Percentiles rank a stretch among this genome's conserved stretches.
Evolutionary conservation across 2,888 invertebrate genomes (phyloP).

Genomic region (Tupiocoris notatus): DNA sequence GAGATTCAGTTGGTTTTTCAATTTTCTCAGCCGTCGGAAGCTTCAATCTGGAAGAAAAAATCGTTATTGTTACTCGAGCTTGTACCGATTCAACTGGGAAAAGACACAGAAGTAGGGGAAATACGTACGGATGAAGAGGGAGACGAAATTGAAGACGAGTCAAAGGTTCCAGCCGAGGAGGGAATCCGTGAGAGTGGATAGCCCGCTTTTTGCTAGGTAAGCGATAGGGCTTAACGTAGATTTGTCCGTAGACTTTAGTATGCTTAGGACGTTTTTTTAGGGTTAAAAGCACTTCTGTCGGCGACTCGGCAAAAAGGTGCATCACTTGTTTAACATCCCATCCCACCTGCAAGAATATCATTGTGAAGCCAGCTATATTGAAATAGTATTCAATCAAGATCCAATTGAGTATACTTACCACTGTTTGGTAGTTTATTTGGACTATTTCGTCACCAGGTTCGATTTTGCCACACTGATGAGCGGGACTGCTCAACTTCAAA

Average conservation of each 20-base stretch:
- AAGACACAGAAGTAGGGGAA: no score
- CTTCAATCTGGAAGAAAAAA: conserved; percentile 36
- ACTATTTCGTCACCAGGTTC: conserved; percentile 96
- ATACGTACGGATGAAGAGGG: conserved; percentile 43
- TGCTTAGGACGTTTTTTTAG: conserved; percentile 80
- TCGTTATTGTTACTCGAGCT: no score
- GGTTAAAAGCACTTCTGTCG: conserved; percentile 77
- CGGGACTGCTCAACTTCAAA: conserved; percentile 87
- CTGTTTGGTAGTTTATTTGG: conserved; percentile 70
- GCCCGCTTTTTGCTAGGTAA: conserved; percentile 70
- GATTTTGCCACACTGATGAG: conserved; percentile 87
- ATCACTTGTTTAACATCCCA: conserved; percentile 79
- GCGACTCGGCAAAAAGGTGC: conserved; percentile 70
- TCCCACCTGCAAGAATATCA: conserved; percentile 61
- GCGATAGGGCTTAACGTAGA: conserved; percentile 70
- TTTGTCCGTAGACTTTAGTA: conserved; percentile 73
- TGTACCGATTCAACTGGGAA: no score
- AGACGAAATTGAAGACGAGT: conserved; percentile 44
- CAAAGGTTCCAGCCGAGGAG: conserved; percentile 58
- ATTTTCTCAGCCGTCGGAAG: conserved; percentile 35
- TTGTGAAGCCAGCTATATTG: background rate
- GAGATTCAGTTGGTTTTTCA: conserved; percentile 42
- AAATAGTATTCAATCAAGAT: no score
- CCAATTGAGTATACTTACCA: no score
- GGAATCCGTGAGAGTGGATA: conserved; percentile 59